Evolutionary conservation across 2,888 invertebrate species (phyloP), one percentile per base, ranked within the genome.

Genomic region (Cataglyphis livida): DNA sequence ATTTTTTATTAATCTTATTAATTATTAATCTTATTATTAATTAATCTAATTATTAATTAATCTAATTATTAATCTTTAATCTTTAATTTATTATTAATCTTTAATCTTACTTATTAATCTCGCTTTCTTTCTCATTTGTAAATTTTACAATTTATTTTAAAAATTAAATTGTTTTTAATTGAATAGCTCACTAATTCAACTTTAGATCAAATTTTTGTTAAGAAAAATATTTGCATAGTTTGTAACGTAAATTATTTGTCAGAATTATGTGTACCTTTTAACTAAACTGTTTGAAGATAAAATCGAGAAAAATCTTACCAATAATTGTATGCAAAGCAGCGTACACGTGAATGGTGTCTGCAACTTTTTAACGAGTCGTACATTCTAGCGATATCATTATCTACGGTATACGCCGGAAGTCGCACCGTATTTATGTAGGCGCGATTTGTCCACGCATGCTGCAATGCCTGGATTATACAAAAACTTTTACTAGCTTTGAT

Each of bases 331-430:
- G 70, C 35, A 12, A 32, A 12, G 44, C 51, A 44, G 38, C 76
- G 44, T 65, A 71, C 57, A 65, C 73, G 68, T 25, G 73, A 83
- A 81, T 44, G 75, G 71, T 79, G 81, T 57, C 83, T 85, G 84
- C 81, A 85, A 81, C 86, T 87, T 85, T 86, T 84, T 44, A 71
- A 84, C 76, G 73, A 76, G 74, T 38, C 78, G 65, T 83, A 83
- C 88, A 88, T 89, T 86, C 83, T 81, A 84, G 82, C 81, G 90
- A 90, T 89, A 90, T 75, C 83, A 89, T 88, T 90, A 90, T 90
- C 90, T 90, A 74, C 44, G 38, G 82, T 83, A 70, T 81, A 78
- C 70, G 71, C 87, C 87, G 90, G 90, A 90, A 90, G 87, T 87
- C 86, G 84, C 84, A 44, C 78, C 70, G 68, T 85, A 70, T 83